Conservation (phyloP, 2,888 invertebrate genomes). For the Oasisia sp. region DNA sequence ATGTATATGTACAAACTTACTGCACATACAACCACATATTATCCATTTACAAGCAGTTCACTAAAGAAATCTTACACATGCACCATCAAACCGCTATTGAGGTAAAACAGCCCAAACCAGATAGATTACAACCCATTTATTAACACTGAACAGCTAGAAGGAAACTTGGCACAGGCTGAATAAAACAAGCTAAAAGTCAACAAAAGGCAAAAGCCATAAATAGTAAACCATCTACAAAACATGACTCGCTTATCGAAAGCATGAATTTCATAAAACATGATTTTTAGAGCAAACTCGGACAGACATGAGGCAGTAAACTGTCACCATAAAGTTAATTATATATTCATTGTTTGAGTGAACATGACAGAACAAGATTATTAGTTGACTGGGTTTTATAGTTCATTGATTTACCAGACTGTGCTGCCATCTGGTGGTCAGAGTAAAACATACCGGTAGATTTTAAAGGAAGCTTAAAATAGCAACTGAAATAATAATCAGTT, state of each 20-base stretch:
- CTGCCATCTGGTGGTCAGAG: no score
- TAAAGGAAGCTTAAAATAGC: no score
- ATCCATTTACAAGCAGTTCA: neutral
- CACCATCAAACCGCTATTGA: neutral
- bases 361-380: no score
- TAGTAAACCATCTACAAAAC: neutral
- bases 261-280: neutral
- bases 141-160: neutral
- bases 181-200: neutral
- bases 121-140: neutral
- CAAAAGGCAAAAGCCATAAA: neutral
- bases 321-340: no score
- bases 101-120: neutral
- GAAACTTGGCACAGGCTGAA: neutral
- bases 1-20: no score
- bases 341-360: no score
- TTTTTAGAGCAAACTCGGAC: neutral
- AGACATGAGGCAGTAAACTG: no score
- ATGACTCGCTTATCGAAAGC: neutral
- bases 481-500: no score
- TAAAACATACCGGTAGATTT: no score
- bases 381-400: no score
- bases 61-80: neutral
- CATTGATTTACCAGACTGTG: no score
- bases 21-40: neutral